A percentile compares a stretch with the other conserved stretches of the same genome.
These are phyloP conservation scores for Anastatus disparis DNA, from an alignment of 1,140 invertebrate species.

Conservation along the genomic window DNA sequence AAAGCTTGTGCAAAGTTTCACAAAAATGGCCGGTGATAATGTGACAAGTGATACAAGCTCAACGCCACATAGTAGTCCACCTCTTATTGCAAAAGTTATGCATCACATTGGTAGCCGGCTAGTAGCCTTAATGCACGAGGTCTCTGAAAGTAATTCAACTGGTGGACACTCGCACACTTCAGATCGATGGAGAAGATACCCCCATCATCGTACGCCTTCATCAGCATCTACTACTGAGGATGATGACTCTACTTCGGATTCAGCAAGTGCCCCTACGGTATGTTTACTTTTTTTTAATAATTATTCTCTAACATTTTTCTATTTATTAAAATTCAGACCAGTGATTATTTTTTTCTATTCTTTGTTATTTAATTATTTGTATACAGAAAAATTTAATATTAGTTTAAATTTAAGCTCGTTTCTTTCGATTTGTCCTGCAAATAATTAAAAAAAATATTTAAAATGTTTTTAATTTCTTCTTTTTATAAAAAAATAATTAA, in stretches of 20 bases:
- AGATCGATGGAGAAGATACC: constrained; percentile 24
- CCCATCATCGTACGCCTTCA: constrained; percentile 67
- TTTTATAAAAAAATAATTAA: too few relatives aligned
- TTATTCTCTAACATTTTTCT: too few relatives aligned
- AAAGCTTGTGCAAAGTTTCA: constrained; percentile 82
- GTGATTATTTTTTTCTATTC: too few relatives aligned
- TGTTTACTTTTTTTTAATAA: too few relatives aligned
- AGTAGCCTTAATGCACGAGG: constrained; percentile 92
- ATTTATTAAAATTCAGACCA: too few relatives aligned
- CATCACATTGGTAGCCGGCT: constrained; percentile 90
- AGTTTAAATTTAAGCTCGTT: too few relatives aligned
- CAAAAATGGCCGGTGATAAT: constrained; percentile 73
- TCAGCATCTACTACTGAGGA: constrained; percentile 81
- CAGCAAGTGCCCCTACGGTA: constrained; percentile 56
- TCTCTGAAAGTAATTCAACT: constrained; percentile 75
- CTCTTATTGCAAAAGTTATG: constrained; percentile 91
- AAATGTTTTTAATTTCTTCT: too few relatives aligned
- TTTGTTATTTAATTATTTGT: too few relatives aligned
- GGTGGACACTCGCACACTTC: constrained; percentile 49
- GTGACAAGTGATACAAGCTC: constrained; percentile 50
- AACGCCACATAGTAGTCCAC: constrained; percentile 79
- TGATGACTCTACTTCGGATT: constrained; percentile 77
- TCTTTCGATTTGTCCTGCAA: too few relatives aligned
- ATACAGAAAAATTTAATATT: too few relatives aligned
- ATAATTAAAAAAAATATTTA: too few relatives aligned